Evolutionary conservation across 2,888 invertebrate species (phyloP), one percentile per base, ranked within the genome.

Genomic region (Drosophila neonasuta): DNA sequence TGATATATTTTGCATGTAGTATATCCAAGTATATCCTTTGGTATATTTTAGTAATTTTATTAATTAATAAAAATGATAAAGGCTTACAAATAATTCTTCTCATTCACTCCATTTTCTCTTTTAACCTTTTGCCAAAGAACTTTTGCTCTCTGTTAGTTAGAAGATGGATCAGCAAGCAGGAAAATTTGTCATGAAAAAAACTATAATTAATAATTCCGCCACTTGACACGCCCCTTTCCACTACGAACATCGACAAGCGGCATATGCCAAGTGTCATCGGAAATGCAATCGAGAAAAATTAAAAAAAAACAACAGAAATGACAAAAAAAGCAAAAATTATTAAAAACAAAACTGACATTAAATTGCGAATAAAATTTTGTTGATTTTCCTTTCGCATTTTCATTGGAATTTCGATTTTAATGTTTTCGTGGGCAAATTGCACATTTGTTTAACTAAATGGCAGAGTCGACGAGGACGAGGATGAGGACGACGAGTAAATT

Each of bases 221-320:
- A 36, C 50, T 51, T 46, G 60, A 30, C 68, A 58, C 63, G 42
- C 68, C 57, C 51, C 44, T 4, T 7, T 13, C 34, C 32, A 34
- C 15, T 7, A 6, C 41, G 32, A n/a, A 1, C 17, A 44, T 34
- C 63, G 77, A 75, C 51, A 68, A 51, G 41, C 70, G 49, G 49
- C 86, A 86, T 84, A 83, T 71, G 80, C 59, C 68, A 71, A 71
- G 61, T 73, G 80, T 71, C 78, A 77, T 54, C 82, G 79, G 82
- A 80, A 79, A 74, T 77, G 72, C 68, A 75, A 55, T 42, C 15
- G 62, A 56, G 46, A 24, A 49, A 57, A 44, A 30, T n/a, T 11
- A 50, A 34, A 58, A 10, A 34, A 57, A 8, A 54, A 52, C 8
- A 54, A 41, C 10, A 29, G 2, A 36, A 24, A 24, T 9, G 11